A percentile compares a stretch with the other conserved stretches of the same genome.
Evolutionary conservation across 1,140 invertebrate genomes (phyloP).

Genomic region (Zaprionus camerounensis): DNA sequence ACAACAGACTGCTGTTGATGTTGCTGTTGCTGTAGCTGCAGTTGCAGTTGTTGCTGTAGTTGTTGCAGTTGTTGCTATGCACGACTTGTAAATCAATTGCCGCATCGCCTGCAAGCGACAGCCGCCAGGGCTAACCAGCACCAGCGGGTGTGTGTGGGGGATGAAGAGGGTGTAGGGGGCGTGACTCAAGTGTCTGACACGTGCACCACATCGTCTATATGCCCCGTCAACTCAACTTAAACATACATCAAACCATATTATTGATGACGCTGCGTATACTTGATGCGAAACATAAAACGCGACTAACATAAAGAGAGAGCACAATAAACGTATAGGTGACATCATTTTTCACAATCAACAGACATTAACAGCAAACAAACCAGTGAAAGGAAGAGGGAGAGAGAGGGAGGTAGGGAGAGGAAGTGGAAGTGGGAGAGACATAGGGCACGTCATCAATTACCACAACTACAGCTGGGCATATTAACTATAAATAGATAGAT

Average conservation of each 20-base stretch:
- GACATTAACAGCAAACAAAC: conserved; percentile 54
- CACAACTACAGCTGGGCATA: conserved; percentile 53
- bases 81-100: conserved; percentile 73
- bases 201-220: not conserved
- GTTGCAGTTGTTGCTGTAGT: not conserved
- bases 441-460: conserved; percentile 1
- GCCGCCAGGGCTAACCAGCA: conserved; percentile 41
- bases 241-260: not conserved
- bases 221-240: not conserved
- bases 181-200: conserved; percentile 4
- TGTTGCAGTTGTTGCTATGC: conserved; percentile 34
- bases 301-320: conserved; percentile 13
- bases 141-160: conserved; percentile 34
- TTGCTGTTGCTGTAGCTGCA: not conserved
- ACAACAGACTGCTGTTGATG: too few species aligned
- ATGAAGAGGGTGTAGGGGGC: conserved; percentile 32
- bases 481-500: conserved; percentile 33
- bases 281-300: conserved; percentile 54
- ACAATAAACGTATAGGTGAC: conserved; percentile 55
- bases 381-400: not conserved
- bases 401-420: too few species aligned
- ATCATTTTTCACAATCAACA: conserved; percentile 65
- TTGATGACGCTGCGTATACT: conserved; percentile 14
- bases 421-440: not conserved
- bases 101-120: conserved; percentile 65